Evolutionary conservation across 2,113 vertebrate species (phyloP), one percentile per base, ranked within the genome.

Genomic region (Ctenodactylus gundi): DNA sequence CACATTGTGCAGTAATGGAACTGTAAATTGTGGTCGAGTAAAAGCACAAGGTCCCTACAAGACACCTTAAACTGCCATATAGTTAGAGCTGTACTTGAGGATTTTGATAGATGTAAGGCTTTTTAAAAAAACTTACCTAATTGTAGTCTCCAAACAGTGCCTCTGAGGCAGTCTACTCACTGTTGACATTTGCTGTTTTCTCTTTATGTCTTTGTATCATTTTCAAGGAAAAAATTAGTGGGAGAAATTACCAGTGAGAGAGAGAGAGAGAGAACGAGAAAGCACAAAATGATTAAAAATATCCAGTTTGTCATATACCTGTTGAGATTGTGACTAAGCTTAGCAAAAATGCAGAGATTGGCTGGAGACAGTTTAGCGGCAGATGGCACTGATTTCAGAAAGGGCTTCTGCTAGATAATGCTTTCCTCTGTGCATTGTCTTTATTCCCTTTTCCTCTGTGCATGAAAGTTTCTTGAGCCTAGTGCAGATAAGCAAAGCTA

Each of bases 241-340:
- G 57, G 44, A 36, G n/a, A 84, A 67, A 60, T 29, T 58, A 83
- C 70, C 67, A 60, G 65, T 78, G 46, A 70, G 44, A 70, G 21
- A 82, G 27, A 72, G 41, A 86, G 34, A 80, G 12, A 91, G n/a
- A n/a, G n/a, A n/a, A n/a, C n/a, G n/a, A n/a, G n/a, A n/a, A n/a
- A n/a, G n/a, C n/a, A n/a, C 39, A 31, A n/a, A 58, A 87, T 8
- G 85, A 77, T 93, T 86, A 77, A 78, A 78, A 91, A 73, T 77
- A 75, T n/a, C 68, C 34, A 73, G 27, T 89, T 86, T 14, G n/a
- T 90, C 57, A 34, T 80, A 57, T 58, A 62, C 29, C 3, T 44
- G 18, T 80, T 84, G 78, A 94, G 70, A 75, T 15, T 91, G 41
- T 65, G 75, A 77, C 53, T 88, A 27, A 77, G 17, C 46, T 14